Evolutionary conservation across 2,888 invertebrate genomes (phyloP), one percentile per base, ranked within the genome.

Genomic region (Tridacna gigas): DNA sequence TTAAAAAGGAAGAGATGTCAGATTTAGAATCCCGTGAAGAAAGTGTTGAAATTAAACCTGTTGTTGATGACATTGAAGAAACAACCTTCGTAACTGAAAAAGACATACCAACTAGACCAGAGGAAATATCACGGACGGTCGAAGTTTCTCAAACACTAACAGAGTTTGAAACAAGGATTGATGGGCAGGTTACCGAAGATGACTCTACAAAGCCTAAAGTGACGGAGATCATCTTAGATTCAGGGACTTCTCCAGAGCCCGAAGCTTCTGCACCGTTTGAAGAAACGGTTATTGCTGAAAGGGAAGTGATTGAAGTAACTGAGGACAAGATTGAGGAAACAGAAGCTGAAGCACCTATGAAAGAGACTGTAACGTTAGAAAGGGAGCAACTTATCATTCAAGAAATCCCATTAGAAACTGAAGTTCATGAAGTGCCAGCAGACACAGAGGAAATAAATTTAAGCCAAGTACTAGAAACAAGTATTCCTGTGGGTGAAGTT

Each of bases 221-320:
- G 25, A 60, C 79, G 60, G 82, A 83, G 74, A 76, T 88, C 63
- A 71, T 78, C 13, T 26, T 85, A n/a, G 82, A 80, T 71, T 63
- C 86, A n/a, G 80, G 74, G 45, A 61, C 76, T 26, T n/a, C 48
- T 48, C 5, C 69, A 48, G 79, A 82, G 73, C 67, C 67, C 22
- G 80, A 88, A 82, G 56, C 83, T 28, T 66, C 83, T 47, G 88
- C 87, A n/a, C 88, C 90, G 15, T 60, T 65, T 71, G 86, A 89
- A 61, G 86, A 88, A n/a, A 86, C 77, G 20, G 81, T 89, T 73
- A 86, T 86, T 20, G 77, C 80, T 60, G 80, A 88, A 69, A 90
- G 82, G 80, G 89, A 90, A 51, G 86, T 86, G 56, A 79, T 90
- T 60, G 85, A 88, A 67, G 47, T 83, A 9, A 79, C 77, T 26